These are phyloP conservation scores for Chlorocebus sabaeus DNA, from an alignment of 2,113 vertebrate species.

Conservation along the genomic window DNA sequence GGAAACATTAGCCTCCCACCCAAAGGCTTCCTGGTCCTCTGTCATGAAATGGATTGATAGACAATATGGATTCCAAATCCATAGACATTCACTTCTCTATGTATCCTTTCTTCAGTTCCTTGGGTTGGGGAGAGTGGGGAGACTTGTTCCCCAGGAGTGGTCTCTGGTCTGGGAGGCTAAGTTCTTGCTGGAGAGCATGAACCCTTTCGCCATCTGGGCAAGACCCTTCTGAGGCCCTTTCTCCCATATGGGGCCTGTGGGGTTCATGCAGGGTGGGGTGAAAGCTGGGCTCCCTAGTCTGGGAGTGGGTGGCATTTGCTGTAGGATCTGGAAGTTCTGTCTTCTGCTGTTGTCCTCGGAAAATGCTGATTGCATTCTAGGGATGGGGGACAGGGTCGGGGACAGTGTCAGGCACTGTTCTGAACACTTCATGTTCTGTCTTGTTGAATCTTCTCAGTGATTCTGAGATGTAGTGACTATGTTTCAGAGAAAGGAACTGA, in stretches of 20 bases:
- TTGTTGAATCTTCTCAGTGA: background rate
- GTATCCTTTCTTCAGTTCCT: background rate
- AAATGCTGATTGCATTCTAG: background rate
- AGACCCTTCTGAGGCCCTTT: background rate
- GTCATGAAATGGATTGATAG: background rate
- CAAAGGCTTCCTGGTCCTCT: background rate
- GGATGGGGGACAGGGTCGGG: background rate
- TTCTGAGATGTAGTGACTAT: background rate
- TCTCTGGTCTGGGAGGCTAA: background rate
- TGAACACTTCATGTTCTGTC: background rate
- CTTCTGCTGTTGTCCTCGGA: background rate
- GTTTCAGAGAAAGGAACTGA: slow-evolving; percentile 13
- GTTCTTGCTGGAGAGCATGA: background rate
- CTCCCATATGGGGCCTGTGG: background rate
- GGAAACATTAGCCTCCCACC: background rate
- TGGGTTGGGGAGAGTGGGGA: background rate
- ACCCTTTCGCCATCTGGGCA: background rate
- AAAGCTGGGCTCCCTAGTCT: background rate
- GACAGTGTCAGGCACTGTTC: background rate
- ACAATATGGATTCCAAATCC: background rate
- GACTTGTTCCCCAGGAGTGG: background rate
- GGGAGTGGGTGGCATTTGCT: background rate
- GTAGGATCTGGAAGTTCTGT: background rate
- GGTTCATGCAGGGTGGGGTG: background rate
- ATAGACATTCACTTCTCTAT: background rate